These are phyloP conservation scores for Ditula angustiorana DNA, from an alignment of 2,888 invertebrate genomes.

Conservation along the genomic window DNA sequence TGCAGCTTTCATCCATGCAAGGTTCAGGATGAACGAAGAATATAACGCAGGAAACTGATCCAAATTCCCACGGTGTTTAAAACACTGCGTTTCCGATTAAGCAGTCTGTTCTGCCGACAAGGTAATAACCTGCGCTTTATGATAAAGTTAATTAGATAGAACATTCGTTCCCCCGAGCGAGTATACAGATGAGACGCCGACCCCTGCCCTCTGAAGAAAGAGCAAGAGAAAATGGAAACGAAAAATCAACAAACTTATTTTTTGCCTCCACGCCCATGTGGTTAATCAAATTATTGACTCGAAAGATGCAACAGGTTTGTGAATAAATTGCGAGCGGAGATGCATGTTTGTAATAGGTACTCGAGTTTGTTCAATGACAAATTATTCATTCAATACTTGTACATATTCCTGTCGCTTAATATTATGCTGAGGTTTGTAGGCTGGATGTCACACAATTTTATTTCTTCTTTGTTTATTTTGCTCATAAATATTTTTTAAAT, in stretches of 20 bases:
- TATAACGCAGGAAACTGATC: conserved; percentile 20
- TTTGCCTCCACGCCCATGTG: conserved; percentile 37
- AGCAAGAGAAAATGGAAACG: conserved; percentile 62
- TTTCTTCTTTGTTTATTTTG: too few relatives aligned
- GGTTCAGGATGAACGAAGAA: conserved; percentile 6
- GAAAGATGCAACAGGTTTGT: conserved; percentile 38
- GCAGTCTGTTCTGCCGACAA: conserved; percentile 65
- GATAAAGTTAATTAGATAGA: conserved; percentile 83
- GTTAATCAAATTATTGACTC: conserved; percentile 40
- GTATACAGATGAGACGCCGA: conserved; percentile 70
- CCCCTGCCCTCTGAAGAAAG: conserved; percentile 55
- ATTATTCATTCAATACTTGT: neutral
- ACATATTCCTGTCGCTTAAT: neutral
- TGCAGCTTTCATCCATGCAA: conserved; percentile 19
- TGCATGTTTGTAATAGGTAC: conserved; percentile 7
- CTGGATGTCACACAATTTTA: too few relatives aligned
- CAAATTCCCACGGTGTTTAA: conserved; percentile 53
- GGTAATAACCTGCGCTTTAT: conserved; percentile 79
- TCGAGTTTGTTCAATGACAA: neutral
- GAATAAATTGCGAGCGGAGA: conserved; percentile 15
- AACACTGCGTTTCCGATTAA: conserved; percentile 64
- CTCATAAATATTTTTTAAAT: too few relatives aligned
- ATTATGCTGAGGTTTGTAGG: neutral
- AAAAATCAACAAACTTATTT: conserved; percentile 52
- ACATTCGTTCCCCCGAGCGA: conserved; percentile 79